Evolutionary conservation across 2,113 vertebrate species (phyloP).

Genomic region (Cygnus atratus): DNA sequence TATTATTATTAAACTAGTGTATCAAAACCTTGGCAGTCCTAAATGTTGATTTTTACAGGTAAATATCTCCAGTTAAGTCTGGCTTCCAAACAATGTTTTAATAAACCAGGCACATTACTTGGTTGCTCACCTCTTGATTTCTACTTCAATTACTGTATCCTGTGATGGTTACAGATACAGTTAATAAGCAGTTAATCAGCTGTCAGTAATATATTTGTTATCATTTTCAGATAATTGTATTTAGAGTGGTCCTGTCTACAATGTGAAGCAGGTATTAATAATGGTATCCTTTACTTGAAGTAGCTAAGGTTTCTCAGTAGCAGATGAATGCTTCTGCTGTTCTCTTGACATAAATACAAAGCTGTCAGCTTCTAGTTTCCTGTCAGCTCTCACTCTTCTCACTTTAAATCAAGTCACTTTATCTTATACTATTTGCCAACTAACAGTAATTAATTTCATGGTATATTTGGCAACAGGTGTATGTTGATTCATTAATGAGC

Average conservation of each 20-base stretch:
- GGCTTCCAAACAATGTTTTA: neutral
- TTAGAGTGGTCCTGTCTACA: conserved; percentile 12
- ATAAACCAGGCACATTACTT: neutral
- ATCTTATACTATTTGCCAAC: conserved; percentile 64
- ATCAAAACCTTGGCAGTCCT: neutral
- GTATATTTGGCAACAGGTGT: conserved; percentile 66
- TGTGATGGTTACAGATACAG: neutral
- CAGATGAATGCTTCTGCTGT: neutral
- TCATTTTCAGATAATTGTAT: conserved; percentile 26
- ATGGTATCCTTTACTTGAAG: neutral
- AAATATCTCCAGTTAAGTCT: neutral
- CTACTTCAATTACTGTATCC: neutral
- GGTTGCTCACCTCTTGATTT: neutral
- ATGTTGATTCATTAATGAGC: conserved; percentile 63
- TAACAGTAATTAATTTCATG: conserved; percentile 76
- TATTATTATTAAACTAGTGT: neutral
- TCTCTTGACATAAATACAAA: conserved; percentile 1
- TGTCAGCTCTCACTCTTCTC: conserved; percentile 26
- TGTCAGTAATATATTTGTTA: conserved; percentile 3
- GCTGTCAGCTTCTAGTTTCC: conserved; percentile 9
- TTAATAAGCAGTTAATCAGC: conserved; percentile 33
- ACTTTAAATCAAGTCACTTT: conserved; percentile 43
- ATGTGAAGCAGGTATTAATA: conserved; percentile 9
- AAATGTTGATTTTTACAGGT: neutral
- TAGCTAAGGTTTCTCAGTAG: conserved; percentile 5